phyloP scores from a whole-genome alignment of 2,888 invertebrate genomes.

The Caenorhabditis sp. region DNA sequence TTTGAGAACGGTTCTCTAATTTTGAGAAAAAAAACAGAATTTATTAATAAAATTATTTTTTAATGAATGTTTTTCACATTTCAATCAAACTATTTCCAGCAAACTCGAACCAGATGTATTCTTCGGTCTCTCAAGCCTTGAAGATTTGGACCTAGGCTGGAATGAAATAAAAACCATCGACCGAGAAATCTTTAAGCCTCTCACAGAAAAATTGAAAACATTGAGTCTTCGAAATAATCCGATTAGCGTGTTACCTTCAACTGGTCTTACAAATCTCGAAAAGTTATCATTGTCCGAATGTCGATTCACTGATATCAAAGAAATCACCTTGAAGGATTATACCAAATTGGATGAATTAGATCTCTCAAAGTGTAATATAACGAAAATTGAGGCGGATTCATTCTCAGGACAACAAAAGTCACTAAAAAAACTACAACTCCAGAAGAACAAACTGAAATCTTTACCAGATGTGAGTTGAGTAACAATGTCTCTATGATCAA shows the following conservation, averaged over 20 bases:
- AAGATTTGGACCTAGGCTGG: slow-evolving; percentile 84
- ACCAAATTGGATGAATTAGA: slow-evolving; percentile 53
- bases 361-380: slow-evolving; percentile 58
- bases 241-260: slow-evolving; percentile 30
- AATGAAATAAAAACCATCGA: slow-evolving; percentile 63
- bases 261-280: slow-evolving; percentile 43
- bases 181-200: slow-evolving; percentile 47
- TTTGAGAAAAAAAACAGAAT: no score
- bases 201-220: slow-evolving; percentile 42
- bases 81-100: no score
- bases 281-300: slow-evolving; percentile 51
- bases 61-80: no score
- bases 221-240: slow-evolving; percentile 60
- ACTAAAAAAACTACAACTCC: slow-evolving; percentile 82
- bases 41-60: no score
- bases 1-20: no score
- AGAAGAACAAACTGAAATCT: slow-evolving; percentile 84
- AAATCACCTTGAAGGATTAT: slow-evolving; percentile 48
- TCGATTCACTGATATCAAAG: slow-evolving; percentile 42
- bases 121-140: slow-evolving; percentile 83
- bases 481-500: slow-evolving; percentile 74
- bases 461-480: slow-evolving; percentile 72
- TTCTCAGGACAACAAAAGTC: slow-evolving; percentile 47
- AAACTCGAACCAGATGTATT: slow-evolving; percentile 82
- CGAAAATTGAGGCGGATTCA: slow-evolving; percentile 40